Conservation (phyloP, 1,140 invertebrate genomes). For the Lordiphosa stackelbergi region DNA sequence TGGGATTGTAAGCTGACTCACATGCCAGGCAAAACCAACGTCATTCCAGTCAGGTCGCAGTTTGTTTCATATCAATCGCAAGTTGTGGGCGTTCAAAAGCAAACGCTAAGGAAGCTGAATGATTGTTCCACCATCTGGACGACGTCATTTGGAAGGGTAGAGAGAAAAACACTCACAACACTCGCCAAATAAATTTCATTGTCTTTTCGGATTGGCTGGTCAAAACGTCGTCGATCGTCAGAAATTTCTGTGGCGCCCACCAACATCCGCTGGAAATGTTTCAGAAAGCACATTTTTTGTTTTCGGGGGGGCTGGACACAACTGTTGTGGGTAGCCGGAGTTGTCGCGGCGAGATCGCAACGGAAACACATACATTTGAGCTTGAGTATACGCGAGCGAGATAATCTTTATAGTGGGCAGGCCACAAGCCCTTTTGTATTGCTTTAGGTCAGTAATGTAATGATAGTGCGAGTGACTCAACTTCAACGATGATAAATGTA, state of each 20-base stretch:
- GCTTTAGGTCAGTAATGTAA: constrained; percentile 64
- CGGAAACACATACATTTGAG: constrained; percentile 22
- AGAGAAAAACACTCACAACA: constrained; percentile 11
- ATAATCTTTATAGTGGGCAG: constrained; percentile 9
- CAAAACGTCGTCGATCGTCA: constrained; percentile 52
- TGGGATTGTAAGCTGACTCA: constrained; percentile 15
- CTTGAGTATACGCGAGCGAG: not conserved
- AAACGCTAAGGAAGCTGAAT: constrained; percentile 25
- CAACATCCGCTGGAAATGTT: constrained; percentile 60
- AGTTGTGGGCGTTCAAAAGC: constrained; percentile 34
- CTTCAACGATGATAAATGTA: constrained; percentile 1
- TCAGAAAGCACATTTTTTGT: constrained; percentile 17
- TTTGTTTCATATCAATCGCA: constrained; percentile 61
- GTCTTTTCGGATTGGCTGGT: constrained; percentile 25
- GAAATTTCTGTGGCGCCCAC: constrained; percentile 51
- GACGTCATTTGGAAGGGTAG: constrained; percentile 2
- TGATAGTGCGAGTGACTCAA: constrained; percentile 15
- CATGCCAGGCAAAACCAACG: constrained; percentile 23
- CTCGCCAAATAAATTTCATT: constrained; percentile 22
- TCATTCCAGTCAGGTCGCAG: constrained; percentile 42
- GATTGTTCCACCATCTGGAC: constrained; percentile 22
- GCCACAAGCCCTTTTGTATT: constrained; percentile 42
- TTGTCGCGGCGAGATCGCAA: constrained; percentile 14
- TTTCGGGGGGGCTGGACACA: constrained; percentile 25
- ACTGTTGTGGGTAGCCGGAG: constrained; percentile 16